Evolutionary conservation across 2,888 invertebrate species (phyloP), one percentile per base, ranked within the genome.

Genomic region (Torymus aiolomorphi): DNA sequence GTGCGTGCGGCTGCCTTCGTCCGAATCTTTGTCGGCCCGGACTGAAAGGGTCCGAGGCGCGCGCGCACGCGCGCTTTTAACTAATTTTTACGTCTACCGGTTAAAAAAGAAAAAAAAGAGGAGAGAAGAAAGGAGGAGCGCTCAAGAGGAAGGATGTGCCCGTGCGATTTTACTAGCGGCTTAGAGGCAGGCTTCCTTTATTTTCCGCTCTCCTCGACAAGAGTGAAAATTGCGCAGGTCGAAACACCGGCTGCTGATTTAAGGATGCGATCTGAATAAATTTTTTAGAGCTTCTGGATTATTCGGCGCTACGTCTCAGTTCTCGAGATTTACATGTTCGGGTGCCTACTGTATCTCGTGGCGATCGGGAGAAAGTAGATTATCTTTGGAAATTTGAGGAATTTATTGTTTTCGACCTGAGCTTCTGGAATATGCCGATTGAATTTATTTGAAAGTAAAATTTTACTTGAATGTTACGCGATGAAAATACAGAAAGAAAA

Each of bases 1-100:
- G 75, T 61, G 74, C 66, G 80, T 72, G 72, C 83, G 86, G 85
- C 86, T 86, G 87, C 86, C 87, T 86, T 86, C 85, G 85, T 86
- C 85, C 86, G 83, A 85, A 87, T 86, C 86, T 86, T 86, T 86
- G 87, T 87, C 86, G 87, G 87, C 81, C 61, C 66, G 61, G 0
- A 42, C 14, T 52, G 65, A 81, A 76, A 77, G 76, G 82, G 73
- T 75, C 79, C 63, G 20, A 16, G 5, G 14, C 20, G 61, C 31
- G 54, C 18, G 13, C 31, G 54, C 20, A 16, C 61, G n/a, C 42
- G 67, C 61, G 72, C 73, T 70, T 82, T 67, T 83, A 78, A 78
- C 73, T 81, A 74, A 76, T 82, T 79, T 80, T 81, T 80, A 80
- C 74, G 76, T 76, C 75, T 63, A 67, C 69, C 31, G 79, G 16